Conservation (phyloP, 2,797 vertebrate genomes). For the Melanotaenia nigrans region DNA sequence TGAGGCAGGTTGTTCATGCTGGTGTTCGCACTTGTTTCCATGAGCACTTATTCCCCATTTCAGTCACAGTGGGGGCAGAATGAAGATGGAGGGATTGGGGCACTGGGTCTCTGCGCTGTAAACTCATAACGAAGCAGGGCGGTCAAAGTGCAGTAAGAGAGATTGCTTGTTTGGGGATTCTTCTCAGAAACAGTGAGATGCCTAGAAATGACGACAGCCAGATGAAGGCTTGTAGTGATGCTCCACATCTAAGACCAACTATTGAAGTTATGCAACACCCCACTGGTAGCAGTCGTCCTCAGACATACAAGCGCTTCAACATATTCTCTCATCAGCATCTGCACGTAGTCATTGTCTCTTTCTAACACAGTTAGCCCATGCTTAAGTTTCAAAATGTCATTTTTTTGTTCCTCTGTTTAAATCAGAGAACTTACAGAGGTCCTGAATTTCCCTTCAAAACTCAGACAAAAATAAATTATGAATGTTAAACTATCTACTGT, state of each 20-base stretch:
- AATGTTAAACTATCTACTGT: slow-evolving; percentile 94
- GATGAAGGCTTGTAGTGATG: slow-evolving; percentile 46
- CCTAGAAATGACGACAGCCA: slow-evolving; percentile 29
- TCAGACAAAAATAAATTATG: slow-evolving; percentile 96
- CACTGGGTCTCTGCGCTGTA: slow-evolving; percentile 51
- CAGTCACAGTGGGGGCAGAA: slow-evolving; percentile 18
- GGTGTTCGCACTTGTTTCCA: slow-evolving; percentile 77
- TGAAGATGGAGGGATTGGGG: slow-evolving; percentile 27
- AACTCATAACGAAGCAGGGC: slow-evolving; percentile 70
- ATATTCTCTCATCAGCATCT: slow-evolving; percentile 26
- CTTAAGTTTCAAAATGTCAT: slow-evolving; percentile 51
- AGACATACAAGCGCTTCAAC: slow-evolving; percentile 19
- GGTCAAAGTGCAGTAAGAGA: slow-evolving; percentile 39
- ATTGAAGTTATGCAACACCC: slow-evolving; percentile 20
- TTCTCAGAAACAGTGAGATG: slow-evolving; percentile 23
- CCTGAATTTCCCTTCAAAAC: slow-evolving; percentile 85
- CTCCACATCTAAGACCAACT: slow-evolving; percentile 32
- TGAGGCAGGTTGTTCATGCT: slow-evolving; percentile 81
- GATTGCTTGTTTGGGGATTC: slow-evolving; percentile 39
- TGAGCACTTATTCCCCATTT: slow-evolving; percentile 55
- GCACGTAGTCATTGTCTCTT: slow-evolving; percentile 31
- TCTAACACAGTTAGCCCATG: slow-evolving; percentile 36
- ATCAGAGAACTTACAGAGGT: slow-evolving; percentile 83
- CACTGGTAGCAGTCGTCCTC: slow-evolving; percentile 27
- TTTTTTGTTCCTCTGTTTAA: slow-evolving; percentile 51